Evolutionary conservation across 2,888 invertebrate genomes (phyloP).

Genomic region (Dione vanillae): DNA sequence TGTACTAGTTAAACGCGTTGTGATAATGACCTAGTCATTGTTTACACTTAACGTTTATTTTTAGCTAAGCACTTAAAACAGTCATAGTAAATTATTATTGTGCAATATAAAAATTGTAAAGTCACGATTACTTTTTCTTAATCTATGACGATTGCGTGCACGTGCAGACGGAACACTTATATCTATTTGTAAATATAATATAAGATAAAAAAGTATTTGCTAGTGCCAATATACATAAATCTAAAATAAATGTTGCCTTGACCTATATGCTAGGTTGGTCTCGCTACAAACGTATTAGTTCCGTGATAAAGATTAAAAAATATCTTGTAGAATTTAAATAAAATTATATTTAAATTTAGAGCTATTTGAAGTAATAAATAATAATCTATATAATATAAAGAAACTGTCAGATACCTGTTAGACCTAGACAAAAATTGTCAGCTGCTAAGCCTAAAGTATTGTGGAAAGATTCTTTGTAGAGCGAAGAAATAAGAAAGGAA

Average conservation of each 20-base stretch:
- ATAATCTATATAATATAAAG: no score
- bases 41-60: neutral
- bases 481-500: no score
- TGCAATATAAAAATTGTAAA: neutral
- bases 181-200: neutral
- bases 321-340: neutral
- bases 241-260: constrained; percentile 33
- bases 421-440: no score
- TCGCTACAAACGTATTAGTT: neutral
- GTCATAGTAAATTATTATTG: constrained; percentile 2
- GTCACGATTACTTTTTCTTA: neutral
- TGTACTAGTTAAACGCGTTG: neutral
- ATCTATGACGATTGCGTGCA: neutral
- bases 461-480: no score
- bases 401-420: no score
- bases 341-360: no score
- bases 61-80: neutral
- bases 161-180: neutral
- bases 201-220: constrained; percentile 6
- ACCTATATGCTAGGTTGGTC: constrained; percentile 23
- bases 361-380: no score
- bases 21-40: neutral
- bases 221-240: constrained; percentile 16
- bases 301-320: neutral
- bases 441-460: no score